These are phyloP conservation scores for Ranitomeya imitator DNA, from an alignment of 2,113 vertebrate species.

Conservation along the genomic window DNA sequence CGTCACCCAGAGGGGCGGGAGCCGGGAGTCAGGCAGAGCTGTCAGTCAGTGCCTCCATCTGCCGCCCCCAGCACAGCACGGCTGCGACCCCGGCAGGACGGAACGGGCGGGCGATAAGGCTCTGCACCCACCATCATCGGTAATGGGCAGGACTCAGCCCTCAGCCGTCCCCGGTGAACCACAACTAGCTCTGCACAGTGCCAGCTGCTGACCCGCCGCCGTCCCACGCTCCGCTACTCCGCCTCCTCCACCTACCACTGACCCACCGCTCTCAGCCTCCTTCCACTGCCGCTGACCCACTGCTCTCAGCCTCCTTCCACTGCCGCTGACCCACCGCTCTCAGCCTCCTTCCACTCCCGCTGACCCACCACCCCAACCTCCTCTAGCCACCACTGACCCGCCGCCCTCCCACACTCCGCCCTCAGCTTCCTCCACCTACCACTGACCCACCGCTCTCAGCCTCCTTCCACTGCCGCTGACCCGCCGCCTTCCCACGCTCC, in stretches of 20 bases:
- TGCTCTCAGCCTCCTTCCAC: too few species aligned
- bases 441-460: background rate
- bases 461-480: background rate
- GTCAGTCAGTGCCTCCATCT: slow-evolving; percentile 16
- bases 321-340: background rate
- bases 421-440: too few species aligned
- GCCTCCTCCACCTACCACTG: too few species aligned
- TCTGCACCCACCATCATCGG: background rate
- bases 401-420: too few species aligned
- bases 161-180: background rate
- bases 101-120: background rate
- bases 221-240: too few species aligned
- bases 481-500: background rate
- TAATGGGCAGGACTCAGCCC: background rate
- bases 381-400: too few species aligned
- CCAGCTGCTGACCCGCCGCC: background rate
- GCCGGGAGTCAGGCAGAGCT: slow-evolving; percentile 5
- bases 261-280: too few species aligned
- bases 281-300: too few species aligned
- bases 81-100: background rate
- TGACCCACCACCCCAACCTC: too few species aligned
- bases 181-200: background rate
- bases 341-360: too few species aligned
- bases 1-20: slow-evolving; percentile 20
- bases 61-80: background rate